Evolutionary conservation across 1,140 invertebrate species (phyloP), one percentile per base, ranked within the genome.

Genomic region (Diabrotica undecimpunctata): DNA sequence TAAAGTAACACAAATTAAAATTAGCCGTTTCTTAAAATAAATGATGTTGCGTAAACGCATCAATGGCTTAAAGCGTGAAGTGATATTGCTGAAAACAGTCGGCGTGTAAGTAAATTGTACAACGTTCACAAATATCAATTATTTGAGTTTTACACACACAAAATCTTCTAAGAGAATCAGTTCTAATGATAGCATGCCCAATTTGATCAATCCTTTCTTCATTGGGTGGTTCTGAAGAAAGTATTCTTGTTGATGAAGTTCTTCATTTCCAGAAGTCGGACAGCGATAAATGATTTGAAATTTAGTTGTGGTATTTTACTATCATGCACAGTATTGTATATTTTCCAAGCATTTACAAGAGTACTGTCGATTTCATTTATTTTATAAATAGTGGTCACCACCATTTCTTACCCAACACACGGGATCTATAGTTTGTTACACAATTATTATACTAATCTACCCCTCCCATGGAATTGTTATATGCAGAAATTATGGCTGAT

Each of bases 381-480:
- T n/a, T n/a, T 46, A 46, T 46, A 46, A 46, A 46, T 46, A 46
- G 7, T 46, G 39, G 39, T n/a, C n/a, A n/a, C n/a, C n/a, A n/a
- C n/a, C n/a, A n/a, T n/a, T n/a, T n/a, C n/a, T n/a, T n/a, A n/a
- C n/a, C 39, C 39, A 46, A 2, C 1, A 46, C 39, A 46, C 39
- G 39, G 11, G 39, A 46, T 46, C 39, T 46, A 46, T 46, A 46
- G 39, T 46, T 46, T 46, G 11, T 10, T 54, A 54, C 53, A 35
- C 53, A 13, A 54, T 54, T 54, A 54, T 54, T 13, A 14, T 54
- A 13, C 10, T 12, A 54, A 54, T 54, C 53, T 54, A 54, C 53
- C 53, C 52, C 53, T 35, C 25, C 53, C 11, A 13, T 9, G 10
- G 10, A 14, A 12, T 54, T 54, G 14, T 54, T 54, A 54, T 54